Evolutionary conservation across 2,113 vertebrate genomes (phyloP), one percentile per base, ranked within the genome.

Genomic region (Ploceus nigricollis): DNA sequence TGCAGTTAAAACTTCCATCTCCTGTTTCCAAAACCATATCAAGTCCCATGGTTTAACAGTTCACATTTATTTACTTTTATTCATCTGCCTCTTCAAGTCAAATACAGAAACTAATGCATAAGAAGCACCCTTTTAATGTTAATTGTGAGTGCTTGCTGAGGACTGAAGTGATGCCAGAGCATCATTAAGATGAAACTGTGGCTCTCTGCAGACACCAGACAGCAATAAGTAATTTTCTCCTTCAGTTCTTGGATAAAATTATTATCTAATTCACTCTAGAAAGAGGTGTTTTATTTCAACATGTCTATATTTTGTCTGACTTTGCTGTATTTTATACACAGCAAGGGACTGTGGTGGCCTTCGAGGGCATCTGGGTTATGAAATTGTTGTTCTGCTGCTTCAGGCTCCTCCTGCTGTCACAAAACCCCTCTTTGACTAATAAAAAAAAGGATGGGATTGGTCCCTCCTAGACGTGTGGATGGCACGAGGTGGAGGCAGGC

Each of bases 261-360:
- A 2, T 22, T 42, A 39, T 45, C 44, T 53, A 57, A 53, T 51
- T 53, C 24, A 9, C 23, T 58, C 37, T 33, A 65, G 30, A 31
- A 48, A 54, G 63, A 42, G 35, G 13, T 31, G n/a, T 2, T 57
- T 54, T 25, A 70, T 63, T 83, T 31, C 42, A 83, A 15, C 7
- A 4, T 3, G 15, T 51, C 37, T 71, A 0, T 51, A 11, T 85
- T 76, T 81, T 71, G 48, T 17, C 33, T 5, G 5, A 4, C 44
- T 63, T 64, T 27, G 6, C 47, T 42, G 9, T 13, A 4, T 64
- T 58, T 75, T 37, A 15, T 14, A 15, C 28, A 11, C 42, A 75
- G 39, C 57, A 13, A 18, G 15, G 30, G 20, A 6, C 8, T 2
- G 1, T 0, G 0, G 37, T 2, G 11, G 16, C 37, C 0, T 3